Evolutionary conservation across 2,888 invertebrate species (phyloP), one percentile per base, ranked within the genome.

Genomic region (Dysmachus trigonus): DNA sequence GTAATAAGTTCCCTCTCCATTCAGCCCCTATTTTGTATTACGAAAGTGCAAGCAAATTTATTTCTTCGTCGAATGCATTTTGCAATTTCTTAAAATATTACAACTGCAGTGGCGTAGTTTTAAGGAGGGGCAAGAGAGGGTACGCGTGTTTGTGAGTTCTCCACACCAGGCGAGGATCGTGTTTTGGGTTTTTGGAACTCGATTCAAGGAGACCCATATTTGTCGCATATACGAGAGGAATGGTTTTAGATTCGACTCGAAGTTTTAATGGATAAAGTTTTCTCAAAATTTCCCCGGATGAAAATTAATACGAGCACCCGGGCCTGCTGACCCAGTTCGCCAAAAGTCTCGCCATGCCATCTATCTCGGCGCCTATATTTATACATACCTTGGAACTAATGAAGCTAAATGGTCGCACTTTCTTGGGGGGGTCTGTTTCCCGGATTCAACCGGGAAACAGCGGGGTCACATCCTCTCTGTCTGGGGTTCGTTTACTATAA

Each of bases 221-320:
- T 73, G 73, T 73, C 73, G 73, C 41, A 51, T 30, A 27, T 30
- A 27, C 31, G 79, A 79, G 47, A n/a, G n/a, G n/a, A n/a, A n/a
- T 27, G 22, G 33, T 51, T 79, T 51, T n/a, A 15, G 22, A n/a
- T 38, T 79, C 18, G 35, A 76, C 35, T 38, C 41, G n/a, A 51
- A 79, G 47, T 79, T 79, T 79, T 79, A 79, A 79, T 79, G 79
- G 79, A 76, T n/a, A 79, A 79, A 41, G 51, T 51, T 79, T 79
- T 41, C 10, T 30, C 41, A 73, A 51, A 79, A 79, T 79, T 79
- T 62, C 62, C 22, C 13, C 62, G 62, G 62, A 62, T 62, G 62
- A 62, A 62, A 62, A 62, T 62, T 62, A 62, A 62, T 62, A 62
- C 38, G 79, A 73, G 8, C 73, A 8, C 33, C 33, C 33, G 35